A percentile compares a stretch with the other conserved stretches of the same genome.
Conservation (phyloP, 2,797 vertebrate species). For the Rhabdophis nuchalis region DNA sequence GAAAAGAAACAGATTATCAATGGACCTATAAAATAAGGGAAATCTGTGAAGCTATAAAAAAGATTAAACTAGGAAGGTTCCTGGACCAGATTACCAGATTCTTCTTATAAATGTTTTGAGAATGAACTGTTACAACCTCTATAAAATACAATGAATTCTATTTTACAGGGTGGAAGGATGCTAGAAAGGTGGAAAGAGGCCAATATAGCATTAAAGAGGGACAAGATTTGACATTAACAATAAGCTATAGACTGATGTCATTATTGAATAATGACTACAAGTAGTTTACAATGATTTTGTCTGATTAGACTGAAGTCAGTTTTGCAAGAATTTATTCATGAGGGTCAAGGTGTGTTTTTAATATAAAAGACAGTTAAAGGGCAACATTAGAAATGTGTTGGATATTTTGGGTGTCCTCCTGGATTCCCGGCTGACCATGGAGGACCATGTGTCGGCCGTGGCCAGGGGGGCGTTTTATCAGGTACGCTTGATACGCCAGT, state of each 20-base stretch:
- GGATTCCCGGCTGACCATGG: no score
- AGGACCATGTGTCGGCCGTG: no score
- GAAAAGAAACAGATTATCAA: not conserved
- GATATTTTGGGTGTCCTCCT: no score
- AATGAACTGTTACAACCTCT: not conserved
- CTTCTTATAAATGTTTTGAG: not conserved
- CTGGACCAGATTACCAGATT: not conserved
- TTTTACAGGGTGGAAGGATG: not conserved
- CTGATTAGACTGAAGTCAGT: not conserved
- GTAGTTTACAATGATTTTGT: not conserved
- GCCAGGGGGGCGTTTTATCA: no score
- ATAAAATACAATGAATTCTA: not conserved
- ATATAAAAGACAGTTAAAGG: not conserved
- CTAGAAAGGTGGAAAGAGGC: not conserved
- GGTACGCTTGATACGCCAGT: no score
- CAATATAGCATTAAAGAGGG: not conserved
- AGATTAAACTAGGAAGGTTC: not conserved
- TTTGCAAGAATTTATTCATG: not conserved
- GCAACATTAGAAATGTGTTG: not conserved
- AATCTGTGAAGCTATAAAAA: not conserved
- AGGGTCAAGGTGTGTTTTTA: not conserved
- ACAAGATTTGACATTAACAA: not conserved
- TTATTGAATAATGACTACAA: not conserved
- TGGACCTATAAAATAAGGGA: not conserved
- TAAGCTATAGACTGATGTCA: not conserved